Base-by-base conservation (phyloP, 2,888 invertebrate genomes). In the Phoronis australis region DNA sequence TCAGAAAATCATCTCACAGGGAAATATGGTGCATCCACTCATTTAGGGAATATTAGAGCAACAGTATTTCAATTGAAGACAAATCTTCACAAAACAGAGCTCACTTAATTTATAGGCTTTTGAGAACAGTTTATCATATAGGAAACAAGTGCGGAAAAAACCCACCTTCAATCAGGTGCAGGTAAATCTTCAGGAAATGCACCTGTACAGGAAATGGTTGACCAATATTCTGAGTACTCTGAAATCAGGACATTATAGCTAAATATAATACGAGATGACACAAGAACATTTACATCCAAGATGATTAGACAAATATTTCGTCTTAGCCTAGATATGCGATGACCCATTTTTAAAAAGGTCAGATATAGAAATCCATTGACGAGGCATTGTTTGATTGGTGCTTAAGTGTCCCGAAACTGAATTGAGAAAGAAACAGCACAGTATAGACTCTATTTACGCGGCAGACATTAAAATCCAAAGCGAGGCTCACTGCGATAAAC, bases 161-260 rank as follows among this genome's bases (percentile, higher is more conserved):
- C 37, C 54, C 54, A 72, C 74, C 74, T 62, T 73, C 70, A 53
- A 73, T 72, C 3, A 75, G 64, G 53, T 73, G 71, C 37, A 75
- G 57, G 48, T 74, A 75, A 0, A 75, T 57, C 38, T 70, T 66
- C 24, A 74, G 62, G 51, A 66, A 71, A 53, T 67, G 72, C 65
- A 74, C 67, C 56, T 73, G 73, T 4, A 70, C 71, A 37, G 75
- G 73, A 6, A 68, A 48, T 31, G 71, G 72, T 5, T 64, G 59
- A 2, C 70, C 69, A 23, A 69, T 65, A 41, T 55, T 61, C 47
- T 65, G 65, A 6, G 66, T 65, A 54, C 71, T 70, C 71, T 73
- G 66, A 42, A 64, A 60, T 40, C 40, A 48, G 52, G 42, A 37
- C 31, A 41, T n/a, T n/a, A n/a, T n/a, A n/a, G n/a, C n/a, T n/a